Evolutionary conservation across 2,113 vertebrate species (phyloP), one percentile per base, ranked within the genome.

Genomic region (Melanotaenia duboulayi): DNA sequence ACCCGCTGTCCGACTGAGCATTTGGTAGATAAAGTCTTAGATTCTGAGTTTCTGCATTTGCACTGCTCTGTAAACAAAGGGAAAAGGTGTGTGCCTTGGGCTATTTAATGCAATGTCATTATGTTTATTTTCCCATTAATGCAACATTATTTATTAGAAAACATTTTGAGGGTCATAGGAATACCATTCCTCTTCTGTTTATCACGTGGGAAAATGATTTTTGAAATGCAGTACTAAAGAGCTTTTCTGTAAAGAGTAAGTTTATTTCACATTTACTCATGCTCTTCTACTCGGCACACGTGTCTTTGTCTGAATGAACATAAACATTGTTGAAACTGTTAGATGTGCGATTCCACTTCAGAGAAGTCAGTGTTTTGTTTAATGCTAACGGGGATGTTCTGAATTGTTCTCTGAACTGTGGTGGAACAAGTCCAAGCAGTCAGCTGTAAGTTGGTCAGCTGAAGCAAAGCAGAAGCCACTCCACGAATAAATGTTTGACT

Each of bases 41-140:
- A 32, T 64, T 42, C 52, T 67, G 78, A 74, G 72, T 76, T 83
- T 86, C 82, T 80, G 75, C 83, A 73, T 78, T 71, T 78, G 82
- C 72, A 56, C 80, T 63, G 78, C 82, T 87, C 83, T 55, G 70
- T 76, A 70, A 83, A 84, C 80, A 82, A 91, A 88, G 81, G 88
- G 87, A 85, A 83, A 89, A 40, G 61, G 73, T 71, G 60, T 7
- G 88, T 93, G 92, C 90, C 88, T 92, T 90, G 64, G 68, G 63
- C 84, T 84, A 59, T 83, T 81, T 82, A 76, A 75, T 83, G 69
- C 81, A 78, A 81, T 60, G 80, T 85, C 78, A 67, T 50, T 24
- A n/a, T 44, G 49, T 75, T 8, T 58, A 39, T 63, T 57, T 61
- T 59, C 74, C 55, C 42, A 58, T 3, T 52, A 22, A 50, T 76